A percentile compares a stretch with the other conserved stretches of the same genome.
phyloP scores from a whole-genome alignment of 2,797 vertebrate genomes.

The Austrolebias charrua region DNA sequence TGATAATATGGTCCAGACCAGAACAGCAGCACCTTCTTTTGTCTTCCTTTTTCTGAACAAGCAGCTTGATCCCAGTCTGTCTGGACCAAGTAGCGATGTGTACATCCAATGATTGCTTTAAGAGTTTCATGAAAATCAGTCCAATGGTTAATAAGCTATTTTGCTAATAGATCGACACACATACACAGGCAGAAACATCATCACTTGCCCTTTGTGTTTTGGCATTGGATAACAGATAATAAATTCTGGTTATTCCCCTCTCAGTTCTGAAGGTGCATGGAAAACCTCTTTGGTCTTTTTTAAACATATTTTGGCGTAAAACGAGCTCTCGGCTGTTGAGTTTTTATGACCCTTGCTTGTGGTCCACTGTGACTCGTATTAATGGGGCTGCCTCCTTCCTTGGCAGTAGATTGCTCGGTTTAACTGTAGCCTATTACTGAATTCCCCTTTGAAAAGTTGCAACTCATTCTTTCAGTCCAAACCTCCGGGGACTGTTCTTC shows the following conservation, averaged over 20 bases:
- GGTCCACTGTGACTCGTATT: conserved; percentile 70
- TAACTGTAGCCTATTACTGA: conserved; percentile 57
- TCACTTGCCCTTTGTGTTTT: too few species aligned
- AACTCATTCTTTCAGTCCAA: conserved; percentile 20
- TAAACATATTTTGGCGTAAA: conserved; percentile 27
- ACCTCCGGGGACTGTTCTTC: conserved; percentile 51
- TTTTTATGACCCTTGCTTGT: conserved; percentile 68
- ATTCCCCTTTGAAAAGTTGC: conserved; percentile 50
- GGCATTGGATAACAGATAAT: too few species aligned
- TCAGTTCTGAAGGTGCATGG: neutral
- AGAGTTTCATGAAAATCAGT: too few species aligned
- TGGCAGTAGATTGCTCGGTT: conserved; percentile 43
- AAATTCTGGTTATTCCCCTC: conserved; percentile 8
- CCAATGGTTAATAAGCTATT: too few species aligned
- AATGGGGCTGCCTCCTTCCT: conserved; percentile 50
- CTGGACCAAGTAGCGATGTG: conserved; percentile 19
- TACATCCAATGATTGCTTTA: too few species aligned
- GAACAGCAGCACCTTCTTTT: conserved; percentile 78
- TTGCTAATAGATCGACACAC: too few species aligned
- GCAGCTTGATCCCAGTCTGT: conserved; percentile 4
- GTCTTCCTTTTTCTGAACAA: conserved; percentile 62
- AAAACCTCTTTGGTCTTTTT: conserved; percentile 17
- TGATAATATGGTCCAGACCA: conserved; percentile 30
- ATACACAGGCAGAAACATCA: too few species aligned
- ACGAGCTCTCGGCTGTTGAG: conserved; percentile 45